phyloP scores from a whole-genome alignment of 30 jellyfish, hydroid and myxozoan species.

The Aurelia aurita region DNA sequence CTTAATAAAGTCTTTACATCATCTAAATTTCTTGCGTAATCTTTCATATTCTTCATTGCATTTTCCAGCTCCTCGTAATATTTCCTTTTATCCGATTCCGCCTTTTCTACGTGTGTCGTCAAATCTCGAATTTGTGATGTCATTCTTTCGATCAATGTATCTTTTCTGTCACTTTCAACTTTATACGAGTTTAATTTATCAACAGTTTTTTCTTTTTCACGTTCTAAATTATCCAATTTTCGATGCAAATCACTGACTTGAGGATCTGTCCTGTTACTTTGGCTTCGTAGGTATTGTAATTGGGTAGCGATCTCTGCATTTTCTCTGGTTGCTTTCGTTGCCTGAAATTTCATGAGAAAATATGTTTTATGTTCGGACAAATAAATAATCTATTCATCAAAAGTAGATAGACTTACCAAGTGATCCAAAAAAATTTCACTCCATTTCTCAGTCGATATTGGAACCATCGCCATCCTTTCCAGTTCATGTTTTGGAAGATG shows the following conservation, averaged over 20 bases:
- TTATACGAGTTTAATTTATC: slow-evolving; percentile 24
- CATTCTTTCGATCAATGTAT: slow-evolving; percentile 46
- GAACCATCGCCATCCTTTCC: no score
- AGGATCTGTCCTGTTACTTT: slow-evolving; percentile 29
- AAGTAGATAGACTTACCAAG: not conserved
- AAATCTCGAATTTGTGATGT: slow-evolving; percentile 69
- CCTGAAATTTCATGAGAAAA: not conserved
- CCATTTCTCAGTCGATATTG: no score
- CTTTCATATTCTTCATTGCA: slow-evolving; percentile 51
- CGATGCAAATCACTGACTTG: slow-evolving; percentile 37
- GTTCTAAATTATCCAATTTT: slow-evolving; percentile 42
- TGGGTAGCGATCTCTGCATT: slow-evolving; percentile 36
- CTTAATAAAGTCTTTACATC: slow-evolving; percentile 37
- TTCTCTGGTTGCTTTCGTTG: slow-evolving; percentile 26
- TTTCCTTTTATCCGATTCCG: slow-evolving; percentile 66
- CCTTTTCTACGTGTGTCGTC: slow-evolving; percentile 45
- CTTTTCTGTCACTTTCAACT: slow-evolving; percentile 67
- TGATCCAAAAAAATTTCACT: no score
- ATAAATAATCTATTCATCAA: not conserved
- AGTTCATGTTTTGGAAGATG: no score
- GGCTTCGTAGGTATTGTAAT: slow-evolving; percentile 26
- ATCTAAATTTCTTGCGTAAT: slow-evolving; percentile 37
- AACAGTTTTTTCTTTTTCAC: slow-evolving; percentile 18
- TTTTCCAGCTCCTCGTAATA: slow-evolving; percentile 51
- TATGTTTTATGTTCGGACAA: not conserved